Evolutionary conservation across 2,888 invertebrate species (phyloP).

Genomic region (Polia nebulosa): DNA sequence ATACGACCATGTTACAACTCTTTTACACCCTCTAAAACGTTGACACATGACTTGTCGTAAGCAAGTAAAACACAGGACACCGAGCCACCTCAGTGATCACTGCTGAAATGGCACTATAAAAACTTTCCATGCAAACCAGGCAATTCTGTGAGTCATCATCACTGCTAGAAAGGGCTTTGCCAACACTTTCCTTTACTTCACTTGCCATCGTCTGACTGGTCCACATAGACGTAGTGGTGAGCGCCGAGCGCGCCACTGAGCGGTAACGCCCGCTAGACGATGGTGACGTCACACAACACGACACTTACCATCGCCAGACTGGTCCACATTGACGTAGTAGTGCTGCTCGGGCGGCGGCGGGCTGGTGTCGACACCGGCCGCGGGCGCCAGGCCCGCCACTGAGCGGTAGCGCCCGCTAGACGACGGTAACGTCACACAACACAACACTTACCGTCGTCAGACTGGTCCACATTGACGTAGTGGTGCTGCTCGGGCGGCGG

Average conservation of each 20-base stretch:
- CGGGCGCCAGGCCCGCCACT: neutral
- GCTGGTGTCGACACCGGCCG: neutral
- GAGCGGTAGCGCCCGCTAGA: constrained; percentile 21
- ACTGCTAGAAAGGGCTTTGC: too few relatives aligned
- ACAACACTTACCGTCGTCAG: constrained; percentile 30
- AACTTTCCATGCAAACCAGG: neutral
- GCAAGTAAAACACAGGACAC: neutral
- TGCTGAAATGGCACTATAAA: neutral
- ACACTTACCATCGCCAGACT: constrained; percentile 40
- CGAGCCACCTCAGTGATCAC: neutral
- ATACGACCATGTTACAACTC: neutral
- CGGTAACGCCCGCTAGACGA: too few relatives aligned
- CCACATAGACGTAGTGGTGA: too few relatives aligned
- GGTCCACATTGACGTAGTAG: constrained; percentile 44
- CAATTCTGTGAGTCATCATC: neutral
- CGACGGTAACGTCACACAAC: constrained; percentile 3
- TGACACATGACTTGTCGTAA: too few relatives aligned
- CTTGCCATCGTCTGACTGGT: too few relatives aligned
- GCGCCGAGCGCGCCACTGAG: too few relatives aligned
- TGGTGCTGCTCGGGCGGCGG: constrained; percentile 18
- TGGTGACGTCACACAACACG: too few relatives aligned
- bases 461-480: constrained; percentile 50
- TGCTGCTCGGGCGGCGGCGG: constrained; percentile 16
- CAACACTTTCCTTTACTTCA: too few relatives aligned
- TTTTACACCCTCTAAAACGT: neutral